These are phyloP conservation scores for Linurgus olivaceus DNA, from an alignment of 2,797 vertebrate species.

Conservation along the genomic window DNA sequence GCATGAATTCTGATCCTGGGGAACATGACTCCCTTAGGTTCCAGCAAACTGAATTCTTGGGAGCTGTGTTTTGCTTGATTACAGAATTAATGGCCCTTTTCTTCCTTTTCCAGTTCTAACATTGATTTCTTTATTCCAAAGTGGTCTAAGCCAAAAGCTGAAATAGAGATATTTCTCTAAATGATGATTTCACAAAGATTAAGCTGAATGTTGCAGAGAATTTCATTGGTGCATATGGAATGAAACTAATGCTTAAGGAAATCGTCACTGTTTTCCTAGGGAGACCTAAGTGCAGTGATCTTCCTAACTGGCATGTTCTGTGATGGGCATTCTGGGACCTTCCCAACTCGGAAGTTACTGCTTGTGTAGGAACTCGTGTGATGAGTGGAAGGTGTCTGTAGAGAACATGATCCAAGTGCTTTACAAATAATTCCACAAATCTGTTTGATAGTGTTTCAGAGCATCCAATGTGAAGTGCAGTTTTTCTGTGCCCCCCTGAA, in stretches of 20 bases:
- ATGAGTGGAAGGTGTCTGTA: neutral
- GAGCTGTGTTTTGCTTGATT: neutral
- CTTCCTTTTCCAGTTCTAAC: neutral
- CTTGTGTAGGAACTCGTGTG: fast-evolving
- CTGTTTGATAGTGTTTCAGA: neutral
- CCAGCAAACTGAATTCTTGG: neutral
- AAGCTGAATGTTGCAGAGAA: neutral
- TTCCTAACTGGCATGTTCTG: neutral
- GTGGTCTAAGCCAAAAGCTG: neutral
- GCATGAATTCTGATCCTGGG: neutral
- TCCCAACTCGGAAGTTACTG: neutral
- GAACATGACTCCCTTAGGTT: neutral
- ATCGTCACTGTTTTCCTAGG: neutral
- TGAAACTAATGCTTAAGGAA: neutral
- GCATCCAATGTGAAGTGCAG: neutral
- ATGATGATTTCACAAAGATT: neutral
- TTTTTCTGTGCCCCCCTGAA: neutral
- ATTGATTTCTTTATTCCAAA: neutral
- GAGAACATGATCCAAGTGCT: neutral
- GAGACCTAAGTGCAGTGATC: neutral
- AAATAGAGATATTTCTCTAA: neutral
- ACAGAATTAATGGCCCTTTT: neutral
- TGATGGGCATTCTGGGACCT: neutral
- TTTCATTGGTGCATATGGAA: neutral
- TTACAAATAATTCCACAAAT: neutral